Percentiles rank a stretch among this genome's conserved stretches.
These are phyloP conservation scores for Cyphomyrmex costatus DNA, from an alignment of 1,140 invertebrate genomes.

Conservation along the genomic window DNA sequence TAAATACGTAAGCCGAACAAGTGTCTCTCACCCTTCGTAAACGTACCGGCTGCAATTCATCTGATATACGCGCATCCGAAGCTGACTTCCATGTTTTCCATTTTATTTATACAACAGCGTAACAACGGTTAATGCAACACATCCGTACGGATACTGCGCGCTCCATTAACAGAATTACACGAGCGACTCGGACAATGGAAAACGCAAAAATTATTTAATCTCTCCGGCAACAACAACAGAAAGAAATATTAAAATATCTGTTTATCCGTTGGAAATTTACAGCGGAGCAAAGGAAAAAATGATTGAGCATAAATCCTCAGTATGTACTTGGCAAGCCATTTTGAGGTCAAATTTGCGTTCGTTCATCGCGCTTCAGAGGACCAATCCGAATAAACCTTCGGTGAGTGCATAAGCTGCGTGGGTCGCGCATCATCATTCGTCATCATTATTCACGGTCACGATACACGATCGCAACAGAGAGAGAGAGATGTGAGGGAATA, in stretches of 20 bases:
- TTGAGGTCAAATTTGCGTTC: not conserved
- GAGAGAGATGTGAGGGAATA: not conserved
- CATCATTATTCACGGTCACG: slow-evolving; percentile 80
- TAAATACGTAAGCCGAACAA: slow-evolving; percentile 60
- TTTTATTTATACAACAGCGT: slow-evolving; percentile 48
- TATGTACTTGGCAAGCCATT: not conserved
- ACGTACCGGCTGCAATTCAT: slow-evolving; percentile 10
- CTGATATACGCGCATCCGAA: slow-evolving; percentile 32
- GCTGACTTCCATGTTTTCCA: slow-evolving; percentile 31
- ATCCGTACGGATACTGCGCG: slow-evolving; percentile 23
- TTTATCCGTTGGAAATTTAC: slow-evolving; percentile 14
- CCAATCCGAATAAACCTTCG: slow-evolving; percentile 35
- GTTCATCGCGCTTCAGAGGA: not conserved
- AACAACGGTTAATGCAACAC: slow-evolving; percentile 45
- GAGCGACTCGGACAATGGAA: not conserved
- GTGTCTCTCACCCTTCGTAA: slow-evolving; percentile 48
- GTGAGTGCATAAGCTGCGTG: not conserved
- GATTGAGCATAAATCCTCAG: not conserved
- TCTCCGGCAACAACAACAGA: not conserved
- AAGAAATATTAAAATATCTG: slow-evolving; percentile 35
- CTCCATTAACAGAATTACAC: slow-evolving; percentile 56
- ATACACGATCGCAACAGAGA: slow-evolving; percentile 56
- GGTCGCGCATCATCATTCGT: slow-evolving; percentile 72
- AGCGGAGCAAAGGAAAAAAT: not conserved
- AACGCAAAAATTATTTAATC: slow-evolving; percentile 31